A percentile compares a stretch with the other conserved stretches of the same genome.
Conservation (phyloP, 2,113 vertebrate genomes). For the Lonchura striata region DNA sequence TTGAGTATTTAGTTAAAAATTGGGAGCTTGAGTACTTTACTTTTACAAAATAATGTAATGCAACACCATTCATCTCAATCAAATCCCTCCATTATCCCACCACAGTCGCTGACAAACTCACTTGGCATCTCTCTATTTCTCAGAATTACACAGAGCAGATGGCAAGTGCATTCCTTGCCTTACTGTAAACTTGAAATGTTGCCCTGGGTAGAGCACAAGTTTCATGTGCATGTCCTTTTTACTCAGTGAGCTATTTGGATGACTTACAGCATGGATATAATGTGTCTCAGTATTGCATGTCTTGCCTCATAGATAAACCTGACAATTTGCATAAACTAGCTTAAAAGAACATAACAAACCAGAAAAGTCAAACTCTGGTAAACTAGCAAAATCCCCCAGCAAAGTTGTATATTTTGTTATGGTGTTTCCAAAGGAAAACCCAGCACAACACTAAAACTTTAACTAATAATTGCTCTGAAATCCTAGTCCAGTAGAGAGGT, state of each 20-base stretch:
- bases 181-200: background rate
- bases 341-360: background rate
- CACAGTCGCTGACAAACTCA: background rate
- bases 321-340: background rate
- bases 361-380: background rate
- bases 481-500: background rate
- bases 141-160: background rate
- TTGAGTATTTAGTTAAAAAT: background rate
- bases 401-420: background rate
- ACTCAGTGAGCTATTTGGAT: background rate
- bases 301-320: background rate
- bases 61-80: background rate
- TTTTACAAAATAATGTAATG: background rate
- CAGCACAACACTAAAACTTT: background rate
- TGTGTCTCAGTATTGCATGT: background rate
- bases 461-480: background rate
- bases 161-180: background rate
- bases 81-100: background rate
- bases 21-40: background rate
- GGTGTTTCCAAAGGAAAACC: background rate
- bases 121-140: background rate
- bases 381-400: background rate
- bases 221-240: background rate
- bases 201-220: background rate
- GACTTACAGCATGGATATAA: background rate